Evolutionary conservation across 2,113 vertebrate species (phyloP).

Genomic region (Jaculus jaculus): DNA sequence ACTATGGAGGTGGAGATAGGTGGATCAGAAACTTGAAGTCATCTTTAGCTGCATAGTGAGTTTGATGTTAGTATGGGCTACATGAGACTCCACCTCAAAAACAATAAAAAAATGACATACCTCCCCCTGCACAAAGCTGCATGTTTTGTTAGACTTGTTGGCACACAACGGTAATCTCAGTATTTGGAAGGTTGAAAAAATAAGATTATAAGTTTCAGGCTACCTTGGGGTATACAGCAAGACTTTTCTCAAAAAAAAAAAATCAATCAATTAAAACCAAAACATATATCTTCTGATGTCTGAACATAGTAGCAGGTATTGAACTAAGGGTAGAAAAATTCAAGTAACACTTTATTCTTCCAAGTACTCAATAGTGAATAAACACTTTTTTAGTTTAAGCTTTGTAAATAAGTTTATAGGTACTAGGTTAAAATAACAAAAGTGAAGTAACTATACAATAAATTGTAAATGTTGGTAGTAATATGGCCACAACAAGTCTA

Average conservation of each 20-base stretch:
- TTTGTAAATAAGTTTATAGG: conserved; percentile 25
- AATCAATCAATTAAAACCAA: neutral
- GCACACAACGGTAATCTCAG: neutral
- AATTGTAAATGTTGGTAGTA: conserved; percentile 11
- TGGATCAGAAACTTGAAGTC: neutral
- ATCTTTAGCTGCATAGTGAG: neutral
- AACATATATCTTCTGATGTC: neutral
- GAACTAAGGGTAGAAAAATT: neutral
- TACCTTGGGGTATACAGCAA: neutral
- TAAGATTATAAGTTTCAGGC: neutral
- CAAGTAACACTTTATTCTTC: neutral
- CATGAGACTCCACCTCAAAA: neutral
- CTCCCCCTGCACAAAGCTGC: neutral
- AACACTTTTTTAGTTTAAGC: neutral
- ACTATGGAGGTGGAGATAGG: neutral
- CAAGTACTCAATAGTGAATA: neutral
- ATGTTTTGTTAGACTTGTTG: neutral
- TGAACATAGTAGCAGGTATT: neutral
- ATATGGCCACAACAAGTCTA: neutral
- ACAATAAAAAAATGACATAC: neutral
- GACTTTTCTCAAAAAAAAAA: neutral
- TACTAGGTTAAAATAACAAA: neutral
- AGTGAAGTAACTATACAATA: neutral
- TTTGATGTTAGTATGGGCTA: neutral
- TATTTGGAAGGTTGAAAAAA: neutral